Evolutionary conservation across 2,113 vertebrate species (phyloP), one percentile per base, ranked within the genome.

Genomic region (Tachysurus vachellii): DNA sequence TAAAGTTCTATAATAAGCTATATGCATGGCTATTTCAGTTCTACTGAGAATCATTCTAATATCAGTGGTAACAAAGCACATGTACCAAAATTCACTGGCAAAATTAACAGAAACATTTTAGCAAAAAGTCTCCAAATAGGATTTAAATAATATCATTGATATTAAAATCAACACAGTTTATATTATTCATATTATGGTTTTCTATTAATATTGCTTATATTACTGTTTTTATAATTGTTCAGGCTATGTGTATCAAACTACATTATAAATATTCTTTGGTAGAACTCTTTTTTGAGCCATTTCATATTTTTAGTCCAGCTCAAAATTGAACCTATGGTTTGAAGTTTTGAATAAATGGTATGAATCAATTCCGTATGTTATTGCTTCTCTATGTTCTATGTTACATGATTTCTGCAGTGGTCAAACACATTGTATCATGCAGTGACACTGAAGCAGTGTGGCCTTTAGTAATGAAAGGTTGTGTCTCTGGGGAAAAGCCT

Each of bases 381-480:
- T 2, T 36, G 76, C 77, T 80, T 19, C 36, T 64, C 13, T 54
- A 23, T 47, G 23, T 64, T 54, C 68, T 23, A 28, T 86, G 47
- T 66, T 77, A 66, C 31, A 54, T 53, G 59, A 31, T n/a, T 73
- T 75, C 19, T 47, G 36, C 31, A 57, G 36, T 80, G 31, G 76
- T 57, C 62, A 80, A 86, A 56, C 47, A 68, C 9, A 77, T 56
- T 57, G 36, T 76, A 87, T 89, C 62, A 53, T 82, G 70, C 28
- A 68, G 36, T 68, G 77, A 66, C 47, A 73, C 42, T 82, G n/a
- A 66, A 82, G 68, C 71, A 82, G 31, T 79, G 28, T 88, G 82
- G 88, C 89, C 89, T 90, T 87, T 88, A 54, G 54, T 61, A 73
- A 56, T 85, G n/a, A 36, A 80, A 50, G 53, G 81, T 84, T 36